Evolutionary conservation across 2,113 vertebrate species (phyloP).

Genomic region (Hyperopisus bebe): DNA sequence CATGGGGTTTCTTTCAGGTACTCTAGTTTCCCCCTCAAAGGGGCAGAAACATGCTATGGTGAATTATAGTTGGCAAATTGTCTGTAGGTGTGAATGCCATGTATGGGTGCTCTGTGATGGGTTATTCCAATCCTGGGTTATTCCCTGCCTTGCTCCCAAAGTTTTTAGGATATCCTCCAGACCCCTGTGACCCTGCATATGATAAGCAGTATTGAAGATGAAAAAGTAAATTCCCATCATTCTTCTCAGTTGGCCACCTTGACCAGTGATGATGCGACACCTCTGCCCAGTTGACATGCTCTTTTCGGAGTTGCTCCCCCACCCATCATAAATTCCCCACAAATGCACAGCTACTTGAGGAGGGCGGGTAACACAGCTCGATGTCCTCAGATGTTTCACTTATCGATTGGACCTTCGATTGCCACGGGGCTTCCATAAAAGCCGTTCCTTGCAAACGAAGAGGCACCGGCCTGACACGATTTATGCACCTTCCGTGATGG

Average conservation of each 20-base stretch:
- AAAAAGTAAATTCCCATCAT: background rate
- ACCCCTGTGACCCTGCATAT: background rate
- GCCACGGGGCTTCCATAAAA: conserved; percentile 8
- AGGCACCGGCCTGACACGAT: background rate
- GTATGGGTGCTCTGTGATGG: background rate
- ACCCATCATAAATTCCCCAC: background rate
- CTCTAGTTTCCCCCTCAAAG: background rate
- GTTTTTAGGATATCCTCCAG: background rate
- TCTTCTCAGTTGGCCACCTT: background rate
- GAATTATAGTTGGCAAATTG: background rate
- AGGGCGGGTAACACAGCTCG: background rate
- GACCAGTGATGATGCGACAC: background rate
- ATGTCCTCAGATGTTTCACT: conserved; percentile 17
- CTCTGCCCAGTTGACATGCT: background rate
- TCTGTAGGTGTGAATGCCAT: background rate
- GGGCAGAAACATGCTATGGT: background rate
- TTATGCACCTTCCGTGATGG: conserved; percentile 1
- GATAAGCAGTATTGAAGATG: background rate
- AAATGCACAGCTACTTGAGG: background rate
- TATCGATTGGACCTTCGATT: conserved; percentile 1
- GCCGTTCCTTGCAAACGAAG: conserved; percentile 11
- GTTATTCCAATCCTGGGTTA: background rate
- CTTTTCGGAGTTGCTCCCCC: too few species aligned
- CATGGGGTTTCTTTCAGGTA: background rate
- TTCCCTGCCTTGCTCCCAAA: background rate